Base-by-base conservation (phyloP, 2,113 vertebrate species). In the Sardina pilchardus region DNA sequence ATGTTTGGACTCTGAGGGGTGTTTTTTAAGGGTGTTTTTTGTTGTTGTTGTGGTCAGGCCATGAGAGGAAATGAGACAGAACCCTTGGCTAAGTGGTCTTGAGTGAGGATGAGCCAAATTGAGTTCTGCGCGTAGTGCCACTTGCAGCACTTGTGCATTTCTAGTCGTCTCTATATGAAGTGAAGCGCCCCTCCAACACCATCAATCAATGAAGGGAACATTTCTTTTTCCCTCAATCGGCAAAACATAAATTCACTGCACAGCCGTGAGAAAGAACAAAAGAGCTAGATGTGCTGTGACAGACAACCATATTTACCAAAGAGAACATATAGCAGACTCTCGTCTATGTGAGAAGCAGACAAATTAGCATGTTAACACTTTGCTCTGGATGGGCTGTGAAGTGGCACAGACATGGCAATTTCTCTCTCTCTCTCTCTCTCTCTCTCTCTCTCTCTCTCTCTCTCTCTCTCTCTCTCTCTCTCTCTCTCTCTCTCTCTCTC, bases 261-360 rank as follows among this genome's bases (percentile, higher is more conserved):
- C 19, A 67, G 12, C 6, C 8, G 39, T 82, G 53, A 83, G 44
- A 86, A 44, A 83, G 67, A 5, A 75, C 34, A 30, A 30, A 75
- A 75, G 67, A 75, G 36, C 16, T 83, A 82, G 67, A 92, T 90
- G 82, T 87, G 1, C 86, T 88, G 89, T 93, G 92, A 93, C 91
- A 91, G 92, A 93, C 89, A 91, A 83, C 82, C 89, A 84, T 50
- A 67, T 81, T 87, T 81, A 91, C 85, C 84, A 53, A 86, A 91
- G 17, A 26, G 83, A 85, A 89, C 91, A 90, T 83, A 89, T 88
- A 89, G 30, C 0, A 78, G 90, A 89, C 90, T 86, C 86, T 81
- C 53, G 39, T 30, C 90, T 84, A 89, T 86, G 90, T 88, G 90
- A 90, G 91, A 92, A 92, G 93, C 89, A 90, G 91, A 94, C 91